Evolutionary conservation across 1,140 invertebrate genomes (phyloP).

Genomic region (Mamestra configurata): DNA sequence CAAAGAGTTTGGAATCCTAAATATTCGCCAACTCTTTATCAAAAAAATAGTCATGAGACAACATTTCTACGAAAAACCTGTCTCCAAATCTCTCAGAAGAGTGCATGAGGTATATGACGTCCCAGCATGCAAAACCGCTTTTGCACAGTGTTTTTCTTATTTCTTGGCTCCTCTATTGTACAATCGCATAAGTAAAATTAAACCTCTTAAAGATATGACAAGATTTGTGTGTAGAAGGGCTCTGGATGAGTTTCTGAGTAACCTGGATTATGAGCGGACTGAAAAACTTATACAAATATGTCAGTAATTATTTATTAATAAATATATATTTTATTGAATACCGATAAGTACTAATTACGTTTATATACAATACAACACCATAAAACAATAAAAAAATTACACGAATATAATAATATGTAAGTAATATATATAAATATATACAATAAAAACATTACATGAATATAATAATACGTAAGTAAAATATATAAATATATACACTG

Average conservation of each 20-base stretch:
- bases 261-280: not conserved
- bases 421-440: too few species aligned
- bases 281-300: conserved; percentile 8
- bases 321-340: not conserved
- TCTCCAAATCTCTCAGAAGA: conserved; percentile 11
- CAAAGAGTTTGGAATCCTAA: conserved; percentile 40
- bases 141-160: conserved; percentile 26
- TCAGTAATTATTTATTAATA: not conserved
- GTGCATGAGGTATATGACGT: conserved; percentile 25
- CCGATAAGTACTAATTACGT: not conserved
- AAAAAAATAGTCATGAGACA: not conserved
- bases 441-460: too few species aligned
- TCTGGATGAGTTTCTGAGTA: conserved; percentile 19
- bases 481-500: too few species aligned
- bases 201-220: conserved; percentile 17
- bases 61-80: conserved; percentile 5
- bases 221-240: conserved; percentile 26
- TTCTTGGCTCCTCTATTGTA: conserved; percentile 26
- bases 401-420: too few species aligned
- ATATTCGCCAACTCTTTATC: conserved; percentile 46
- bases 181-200: conserved; percentile 30
- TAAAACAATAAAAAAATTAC: not conserved
- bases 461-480: too few species aligned
- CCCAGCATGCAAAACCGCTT: conserved; percentile 25
- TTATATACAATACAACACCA: too few species aligned